Conservation (phyloP, 2,888 invertebrate genomes). For the Camponotus fellah region DNA sequence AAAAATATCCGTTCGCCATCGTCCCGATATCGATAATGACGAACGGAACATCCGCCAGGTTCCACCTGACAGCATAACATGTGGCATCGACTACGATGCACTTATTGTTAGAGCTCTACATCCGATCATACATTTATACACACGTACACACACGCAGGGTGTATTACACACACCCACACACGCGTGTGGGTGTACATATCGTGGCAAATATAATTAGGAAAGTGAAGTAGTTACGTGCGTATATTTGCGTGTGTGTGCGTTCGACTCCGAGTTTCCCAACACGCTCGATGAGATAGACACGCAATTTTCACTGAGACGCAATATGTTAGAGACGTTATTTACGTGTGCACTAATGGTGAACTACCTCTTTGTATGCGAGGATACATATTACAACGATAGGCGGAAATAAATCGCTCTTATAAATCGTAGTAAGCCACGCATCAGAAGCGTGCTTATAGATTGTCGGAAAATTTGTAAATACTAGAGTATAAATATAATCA, state of each 20-base stretch:
- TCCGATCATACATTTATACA: neutral
- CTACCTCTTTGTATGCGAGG: neutral
- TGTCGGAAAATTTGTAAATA: neutral
- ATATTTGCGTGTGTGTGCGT: neutral
- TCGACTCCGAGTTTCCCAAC: slow-evolving; percentile 26
- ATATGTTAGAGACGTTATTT: slow-evolving; percentile 31
- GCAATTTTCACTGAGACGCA: slow-evolving; percentile 37
- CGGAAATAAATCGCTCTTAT: neutral
- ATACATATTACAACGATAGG: neutral
- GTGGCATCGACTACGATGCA: slow-evolving; percentile 30
- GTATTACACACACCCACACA: slow-evolving; percentile 1
- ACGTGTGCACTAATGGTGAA: neutral
- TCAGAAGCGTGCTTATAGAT: neutral
- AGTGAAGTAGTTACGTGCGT: neutral
- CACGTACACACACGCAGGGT: neutral
- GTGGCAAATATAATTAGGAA: neutral
- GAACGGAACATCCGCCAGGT: slow-evolving; percentile 32
- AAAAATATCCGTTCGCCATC: slow-evolving; percentile 52
- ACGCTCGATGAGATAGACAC: neutral
- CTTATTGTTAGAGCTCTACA: slow-evolving; percentile 25
- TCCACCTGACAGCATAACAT: slow-evolving; percentile 5
- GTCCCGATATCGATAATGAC: slow-evolving; percentile 30
- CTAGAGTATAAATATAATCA: neutral
- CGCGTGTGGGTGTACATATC: neutral
- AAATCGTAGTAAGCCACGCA: neutral